phyloP scores from a whole-genome alignment of 2,797 vertebrate genomes.

The Enteromius mattozi region DNA sequence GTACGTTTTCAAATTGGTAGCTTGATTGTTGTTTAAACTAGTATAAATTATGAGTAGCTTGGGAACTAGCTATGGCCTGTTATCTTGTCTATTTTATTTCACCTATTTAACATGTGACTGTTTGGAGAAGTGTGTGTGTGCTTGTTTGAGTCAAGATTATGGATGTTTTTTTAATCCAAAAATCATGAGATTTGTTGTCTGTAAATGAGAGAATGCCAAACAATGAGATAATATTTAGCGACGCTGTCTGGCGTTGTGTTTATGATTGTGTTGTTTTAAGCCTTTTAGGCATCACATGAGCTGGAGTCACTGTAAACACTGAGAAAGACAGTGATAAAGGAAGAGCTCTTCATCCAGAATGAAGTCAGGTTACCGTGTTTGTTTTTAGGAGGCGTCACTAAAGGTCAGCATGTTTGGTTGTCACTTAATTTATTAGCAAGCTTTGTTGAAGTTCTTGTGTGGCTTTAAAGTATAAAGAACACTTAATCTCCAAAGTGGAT shows the following conservation, averaged over 20 bases:
- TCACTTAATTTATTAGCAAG: conserved; percentile 49
- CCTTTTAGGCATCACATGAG: neutral
- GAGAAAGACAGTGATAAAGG: conserved; percentile 28
- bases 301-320: conserved; percentile 2
- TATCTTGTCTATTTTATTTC: neutral
- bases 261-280: neutral
- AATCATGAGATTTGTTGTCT: neutral
- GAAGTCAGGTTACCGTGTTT: conserved; percentile 16
- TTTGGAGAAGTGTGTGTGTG: neutral
- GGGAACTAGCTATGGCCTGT: neutral
- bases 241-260: conserved; percentile 2
- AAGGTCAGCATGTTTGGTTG: conserved; percentile 71
- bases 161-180: neutral
- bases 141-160: neutral
- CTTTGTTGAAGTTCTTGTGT: conserved; percentile 29
- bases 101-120: neutral
- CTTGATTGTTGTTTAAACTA: neutral
- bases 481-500: neutral
- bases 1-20: neutral
- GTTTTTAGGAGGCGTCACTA: neutral
- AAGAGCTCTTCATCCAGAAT: conserved; percentile 21
- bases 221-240: neutral
- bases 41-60: neutral
- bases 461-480: neutral
- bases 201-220: neutral